Evolutionary conservation across 2,797 vertebrate species (phyloP).

Genomic region (Odontamblyopus rebecca): DNA sequence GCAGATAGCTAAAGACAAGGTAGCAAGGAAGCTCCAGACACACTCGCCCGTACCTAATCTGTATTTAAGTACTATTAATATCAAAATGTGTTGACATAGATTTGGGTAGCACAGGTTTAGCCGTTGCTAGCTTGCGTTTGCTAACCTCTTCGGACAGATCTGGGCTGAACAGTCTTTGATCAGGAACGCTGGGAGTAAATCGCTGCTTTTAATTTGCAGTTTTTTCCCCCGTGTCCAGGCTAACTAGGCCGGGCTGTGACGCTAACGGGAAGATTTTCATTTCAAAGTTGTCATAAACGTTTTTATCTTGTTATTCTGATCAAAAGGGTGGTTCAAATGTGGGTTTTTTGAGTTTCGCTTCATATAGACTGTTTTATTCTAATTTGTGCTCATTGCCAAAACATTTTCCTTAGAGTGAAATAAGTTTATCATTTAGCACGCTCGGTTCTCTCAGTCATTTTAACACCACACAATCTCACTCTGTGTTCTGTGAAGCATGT

Average conservation of each 20-base stretch:
- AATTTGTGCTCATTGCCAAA: not conserved
- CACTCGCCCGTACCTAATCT: not conserved
- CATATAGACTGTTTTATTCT: not conserved
- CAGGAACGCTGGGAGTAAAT: not conserved
- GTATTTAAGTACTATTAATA: conserved; percentile 5
- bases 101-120: not conserved
- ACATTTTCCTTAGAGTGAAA: not conserved
- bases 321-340: not conserved
- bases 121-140: not conserved
- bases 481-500: conserved; percentile 5
- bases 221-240: not conserved
- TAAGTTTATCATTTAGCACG: conserved; percentile 1
- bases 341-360: not conserved
- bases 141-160: conserved; percentile 5
- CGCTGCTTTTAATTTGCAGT: not conserved
- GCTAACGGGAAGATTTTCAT: not conserved
- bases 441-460: not conserved
- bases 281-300: not conserved
- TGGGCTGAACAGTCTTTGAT: conserved; percentile 8
- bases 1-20: not conserved
- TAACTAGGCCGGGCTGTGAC: not conserved
- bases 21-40: too few species aligned
- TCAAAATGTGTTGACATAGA: conserved; percentile 1
- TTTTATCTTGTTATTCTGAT: not conserved
- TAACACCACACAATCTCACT: conserved; percentile 5